phyloP scores from a whole-genome alignment of 2,888 invertebrate species.

The Protula sp. region DNA sequence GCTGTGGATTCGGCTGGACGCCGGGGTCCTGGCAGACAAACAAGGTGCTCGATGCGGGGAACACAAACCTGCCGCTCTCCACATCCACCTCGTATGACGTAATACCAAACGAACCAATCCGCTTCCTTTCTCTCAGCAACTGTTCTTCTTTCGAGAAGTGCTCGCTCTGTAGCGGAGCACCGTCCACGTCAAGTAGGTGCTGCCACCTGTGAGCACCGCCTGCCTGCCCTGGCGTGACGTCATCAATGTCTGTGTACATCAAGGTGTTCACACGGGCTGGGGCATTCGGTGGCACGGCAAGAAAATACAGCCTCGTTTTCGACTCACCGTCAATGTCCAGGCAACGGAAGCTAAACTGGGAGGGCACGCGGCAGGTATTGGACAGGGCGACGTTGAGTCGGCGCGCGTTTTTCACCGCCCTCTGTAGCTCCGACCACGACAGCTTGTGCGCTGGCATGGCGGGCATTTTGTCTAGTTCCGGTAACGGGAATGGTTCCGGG shows the following conservation, averaged over 20 bases:
- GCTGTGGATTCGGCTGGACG: no score
- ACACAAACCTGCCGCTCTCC: constrained; percentile 76
- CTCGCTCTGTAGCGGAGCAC: constrained; percentile 13
- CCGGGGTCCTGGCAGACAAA: constrained; percentile 67
- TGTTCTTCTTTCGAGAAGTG: constrained; percentile 81
- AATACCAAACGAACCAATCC: constrained; percentile 84
- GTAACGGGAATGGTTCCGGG: neutral
- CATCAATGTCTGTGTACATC: constrained; percentile 72
- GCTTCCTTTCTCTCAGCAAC: constrained; percentile 82
- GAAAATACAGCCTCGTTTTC: constrained; percentile 75
- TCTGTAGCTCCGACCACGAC: constrained; percentile 47
- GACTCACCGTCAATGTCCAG: constrained; percentile 31
- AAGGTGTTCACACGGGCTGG: constrained; percentile 81
- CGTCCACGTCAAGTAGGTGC: constrained; percentile 9
- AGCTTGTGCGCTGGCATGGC: constrained; percentile 19
- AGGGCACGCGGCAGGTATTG: constrained; percentile 45
- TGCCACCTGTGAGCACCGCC: constrained; percentile 3
- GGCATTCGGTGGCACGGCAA: constrained; percentile 73
- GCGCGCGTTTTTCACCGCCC: constrained; percentile 46
- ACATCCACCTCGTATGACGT: constrained; percentile 85
- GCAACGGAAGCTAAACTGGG: constrained; percentile 44
- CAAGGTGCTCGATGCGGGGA: constrained; percentile 82
- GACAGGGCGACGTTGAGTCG: constrained; percentile 40
- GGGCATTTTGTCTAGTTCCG: neutral
- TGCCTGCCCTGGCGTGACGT: neutral